These are phyloP conservation scores for Adineta ricciae DNA, from an alignment of 2,888 invertebrate species.

Conservation along the genomic window DNA sequence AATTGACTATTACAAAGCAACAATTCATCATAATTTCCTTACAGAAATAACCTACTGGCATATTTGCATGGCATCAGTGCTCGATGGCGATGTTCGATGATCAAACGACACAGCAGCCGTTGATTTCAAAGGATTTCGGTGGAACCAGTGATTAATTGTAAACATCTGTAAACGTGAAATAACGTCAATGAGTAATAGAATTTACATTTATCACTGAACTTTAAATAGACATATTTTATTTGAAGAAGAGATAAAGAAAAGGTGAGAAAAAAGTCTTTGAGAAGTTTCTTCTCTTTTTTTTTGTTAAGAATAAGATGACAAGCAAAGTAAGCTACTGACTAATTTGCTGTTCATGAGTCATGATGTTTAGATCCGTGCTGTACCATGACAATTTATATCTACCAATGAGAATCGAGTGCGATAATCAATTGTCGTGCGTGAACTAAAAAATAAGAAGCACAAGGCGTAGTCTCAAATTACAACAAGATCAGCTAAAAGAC, in stretches of 20 bases:
- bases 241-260: background rate
- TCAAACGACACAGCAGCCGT: slow-evolving; percentile 54
- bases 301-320: background rate
- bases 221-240: background rate
- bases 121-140: slow-evolving; percentile 58
- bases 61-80: slow-evolving; percentile 53
- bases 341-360: background rate
- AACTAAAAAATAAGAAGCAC: too few relatives aligned
- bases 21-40: too few relatives aligned
- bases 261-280: background rate
- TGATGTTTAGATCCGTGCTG: background rate
- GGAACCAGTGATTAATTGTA: slow-evolving; percentile 55
- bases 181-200: too few relatives aligned
- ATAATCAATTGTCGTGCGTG: too few relatives aligned
- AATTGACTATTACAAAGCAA: slow-evolving; percentile 1
- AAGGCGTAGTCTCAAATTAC: too few relatives aligned
- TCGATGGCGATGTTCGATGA: slow-evolving; percentile 52
- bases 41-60: slow-evolving; percentile 53
- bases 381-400: background rate
- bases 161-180: background rate
- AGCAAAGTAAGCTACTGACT: background rate
- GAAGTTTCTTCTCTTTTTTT: background rate
- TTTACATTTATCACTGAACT: background rate
- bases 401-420: background rate
- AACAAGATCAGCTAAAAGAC: too few relatives aligned